Evolutionary conservation across 2,797 vertebrate genomes (phyloP).

Genomic region (Diglossa cyanea): DNA sequence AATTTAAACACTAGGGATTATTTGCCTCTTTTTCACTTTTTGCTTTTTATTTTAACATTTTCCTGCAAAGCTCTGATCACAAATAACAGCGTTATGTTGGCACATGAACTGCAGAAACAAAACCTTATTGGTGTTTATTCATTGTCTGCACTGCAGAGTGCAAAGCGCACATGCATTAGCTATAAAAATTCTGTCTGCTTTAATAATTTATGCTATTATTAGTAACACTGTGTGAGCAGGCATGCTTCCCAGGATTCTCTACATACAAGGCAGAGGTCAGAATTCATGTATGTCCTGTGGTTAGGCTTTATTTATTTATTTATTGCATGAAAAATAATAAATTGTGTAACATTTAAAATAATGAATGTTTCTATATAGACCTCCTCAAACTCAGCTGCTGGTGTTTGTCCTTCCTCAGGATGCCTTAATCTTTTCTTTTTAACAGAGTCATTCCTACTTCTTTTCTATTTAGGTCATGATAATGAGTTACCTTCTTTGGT

Average conservation of each 20-base stretch:
- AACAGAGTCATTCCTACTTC: neutral
- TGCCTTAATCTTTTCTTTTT: neutral
- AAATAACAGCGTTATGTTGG: neutral
- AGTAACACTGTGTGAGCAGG: slow-evolving; percentile 21
- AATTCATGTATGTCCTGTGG: neutral
- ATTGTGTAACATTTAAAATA: neutral
- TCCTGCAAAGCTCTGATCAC: neutral
- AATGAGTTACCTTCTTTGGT: slow-evolving; percentile 39
- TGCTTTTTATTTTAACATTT: neutral
- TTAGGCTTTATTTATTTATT: neutral
- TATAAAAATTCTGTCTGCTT: slow-evolving; percentile 11
- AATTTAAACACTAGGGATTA: neutral
- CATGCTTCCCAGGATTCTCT: neutral
- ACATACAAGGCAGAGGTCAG: neutral
- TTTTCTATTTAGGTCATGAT: slow-evolving; percentile 24
- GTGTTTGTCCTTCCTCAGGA: neutral
- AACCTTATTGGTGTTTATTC: neutral
- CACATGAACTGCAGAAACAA: neutral
- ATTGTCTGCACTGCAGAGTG: neutral
- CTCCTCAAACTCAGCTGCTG: neutral
- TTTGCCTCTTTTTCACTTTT: neutral
- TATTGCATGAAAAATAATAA: neutral
- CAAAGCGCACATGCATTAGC: neutral
- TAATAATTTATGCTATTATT: slow-evolving; percentile 42
- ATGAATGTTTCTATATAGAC: neutral